Conservation (phyloP, 2,113 vertebrate species). For the Grus americana region DNA sequence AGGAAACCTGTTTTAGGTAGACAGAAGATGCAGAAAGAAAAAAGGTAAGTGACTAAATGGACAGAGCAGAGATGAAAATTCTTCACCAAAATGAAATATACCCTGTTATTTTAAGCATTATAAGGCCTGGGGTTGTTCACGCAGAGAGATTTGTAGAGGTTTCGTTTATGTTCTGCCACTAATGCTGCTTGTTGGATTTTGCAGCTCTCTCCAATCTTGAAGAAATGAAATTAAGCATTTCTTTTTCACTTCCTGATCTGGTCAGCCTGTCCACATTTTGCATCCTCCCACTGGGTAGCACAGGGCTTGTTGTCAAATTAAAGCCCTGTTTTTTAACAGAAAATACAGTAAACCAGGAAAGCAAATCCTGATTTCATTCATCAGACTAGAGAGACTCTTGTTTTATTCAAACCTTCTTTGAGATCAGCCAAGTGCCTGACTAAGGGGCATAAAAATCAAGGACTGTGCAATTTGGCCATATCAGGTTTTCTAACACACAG, state of each 20-base stretch:
- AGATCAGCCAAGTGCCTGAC: not conserved
- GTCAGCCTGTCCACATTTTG: not conserved
- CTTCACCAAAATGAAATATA: not conserved
- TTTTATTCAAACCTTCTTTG: not conserved
- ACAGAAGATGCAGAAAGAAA: not conserved
- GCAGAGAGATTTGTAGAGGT: not conserved
- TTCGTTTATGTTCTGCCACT: not conserved
- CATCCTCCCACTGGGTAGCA: not conserved
- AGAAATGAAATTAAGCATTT: not conserved
- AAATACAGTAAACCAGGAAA: not conserved
- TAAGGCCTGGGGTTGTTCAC: not conserved
- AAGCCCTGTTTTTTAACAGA: not conserved
- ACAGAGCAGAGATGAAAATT: not conserved
- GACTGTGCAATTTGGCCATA: not conserved
- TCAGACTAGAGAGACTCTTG: not conserved
- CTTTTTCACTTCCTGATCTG: slow-evolving; percentile 5
- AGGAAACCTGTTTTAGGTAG: not conserved
- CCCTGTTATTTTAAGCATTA: not conserved
- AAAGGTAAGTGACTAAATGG: not conserved
- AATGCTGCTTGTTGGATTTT: not conserved
- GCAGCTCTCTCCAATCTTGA: not conserved
- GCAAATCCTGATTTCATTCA: not conserved
- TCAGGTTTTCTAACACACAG: not conserved
- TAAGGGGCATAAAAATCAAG: not conserved
- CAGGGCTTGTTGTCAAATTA: not conserved